phyloP scores from a whole-genome alignment of 2,888 invertebrate species.

The Deladenus siricidicola region DNA sequence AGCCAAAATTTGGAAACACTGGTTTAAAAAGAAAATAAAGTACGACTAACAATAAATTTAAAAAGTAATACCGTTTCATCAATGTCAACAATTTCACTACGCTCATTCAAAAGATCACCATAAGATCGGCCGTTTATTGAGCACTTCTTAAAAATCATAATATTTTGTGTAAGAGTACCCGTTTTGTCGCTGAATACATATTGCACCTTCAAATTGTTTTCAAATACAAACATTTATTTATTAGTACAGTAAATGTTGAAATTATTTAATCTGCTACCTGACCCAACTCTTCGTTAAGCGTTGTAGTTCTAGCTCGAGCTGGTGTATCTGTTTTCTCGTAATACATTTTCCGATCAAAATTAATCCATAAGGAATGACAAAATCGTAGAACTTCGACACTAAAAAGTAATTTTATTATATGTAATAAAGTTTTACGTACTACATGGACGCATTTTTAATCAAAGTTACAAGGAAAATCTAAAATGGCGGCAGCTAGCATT shows the following conservation, averaged over 20 bases:
- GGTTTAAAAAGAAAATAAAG: too few relatives aligned
- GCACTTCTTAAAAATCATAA: slow-evolving; percentile 99
- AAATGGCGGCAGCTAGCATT: too few relatives aligned
- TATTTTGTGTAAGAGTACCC: slow-evolving; percentile 95
- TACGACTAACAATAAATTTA: too few relatives aligned
- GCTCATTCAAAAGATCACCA: slow-evolving; percentile 65
- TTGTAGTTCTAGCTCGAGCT: slow-evolving; percentile 81
- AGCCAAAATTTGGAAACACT: too few relatives aligned
- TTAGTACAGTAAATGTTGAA: too few relatives aligned
- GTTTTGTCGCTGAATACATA: slow-evolving; percentile 99
- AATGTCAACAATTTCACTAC: slow-evolving; percentile 44
- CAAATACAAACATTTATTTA: slow-evolving; percentile 72
- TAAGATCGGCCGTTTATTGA: slow-evolving; percentile 83
- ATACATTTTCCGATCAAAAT: slow-evolving; percentile 98
- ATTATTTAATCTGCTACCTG: slow-evolving; percentile 25
- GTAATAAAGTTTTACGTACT: too few relatives aligned
- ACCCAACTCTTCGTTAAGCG: slow-evolving; percentile 75
- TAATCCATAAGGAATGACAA: slow-evolving; percentile 93
- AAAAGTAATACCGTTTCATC: too few relatives aligned
- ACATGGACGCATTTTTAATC: too few relatives aligned
- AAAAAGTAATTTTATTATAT: too few relatives aligned
- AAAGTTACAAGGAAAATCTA: too few relatives aligned
- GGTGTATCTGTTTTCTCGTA: slow-evolving; percentile 58
- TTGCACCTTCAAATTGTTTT: slow-evolving; percentile 64
- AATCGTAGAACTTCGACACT: slow-evolving; percentile 84